Conservation (phyloP, 2,888 invertebrate genomes). For the Yponomeuta plumbellus region DNA sequence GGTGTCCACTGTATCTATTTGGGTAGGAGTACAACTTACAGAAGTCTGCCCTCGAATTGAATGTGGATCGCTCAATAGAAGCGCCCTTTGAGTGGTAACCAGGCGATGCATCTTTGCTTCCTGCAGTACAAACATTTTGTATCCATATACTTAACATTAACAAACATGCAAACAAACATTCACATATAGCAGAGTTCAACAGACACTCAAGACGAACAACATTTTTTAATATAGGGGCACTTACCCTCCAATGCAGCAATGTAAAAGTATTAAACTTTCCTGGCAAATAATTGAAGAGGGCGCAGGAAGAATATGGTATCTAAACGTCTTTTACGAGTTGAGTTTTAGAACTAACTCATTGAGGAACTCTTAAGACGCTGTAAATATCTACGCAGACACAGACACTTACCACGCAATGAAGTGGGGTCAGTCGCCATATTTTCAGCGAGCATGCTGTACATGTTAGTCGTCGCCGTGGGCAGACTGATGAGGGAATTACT, state of each 20-base stretch:
- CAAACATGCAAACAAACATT: too few relatives aligned
- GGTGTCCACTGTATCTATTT: too few relatives aligned
- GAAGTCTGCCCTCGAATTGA: slow-evolving; percentile 59
- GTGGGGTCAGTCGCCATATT: slow-evolving; percentile 54
- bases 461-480: slow-evolving; percentile 41
- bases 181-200: not conserved
- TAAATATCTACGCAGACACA: too few relatives aligned
- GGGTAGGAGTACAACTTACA: slow-evolving; percentile 40
- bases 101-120: slow-evolving; percentile 51
- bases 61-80: slow-evolving; percentile 69
- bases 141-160: not conserved
- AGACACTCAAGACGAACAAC: too few relatives aligned
- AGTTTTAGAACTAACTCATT: too few relatives aligned
- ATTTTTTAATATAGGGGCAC: too few relatives aligned
- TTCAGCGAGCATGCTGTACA: slow-evolving; percentile 52
- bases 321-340: too few relatives aligned
- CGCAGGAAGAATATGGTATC: too few relatives aligned
- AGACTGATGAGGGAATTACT: slow-evolving; percentile 54
- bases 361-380: too few relatives aligned
- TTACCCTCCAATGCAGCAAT: too few relatives aligned
- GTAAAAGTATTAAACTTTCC: too few relatives aligned
- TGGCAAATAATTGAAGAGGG: too few relatives aligned
- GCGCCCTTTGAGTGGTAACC: slow-evolving; percentile 64
- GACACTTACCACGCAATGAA: slow-evolving; percentile 45
- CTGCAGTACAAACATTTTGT: slow-evolving; percentile 29